Evolutionary conservation across 2,113 vertebrate genomes (phyloP), one percentile per base, ranked within the genome.

Genomic region (Hemiprocne comata): DNA sequence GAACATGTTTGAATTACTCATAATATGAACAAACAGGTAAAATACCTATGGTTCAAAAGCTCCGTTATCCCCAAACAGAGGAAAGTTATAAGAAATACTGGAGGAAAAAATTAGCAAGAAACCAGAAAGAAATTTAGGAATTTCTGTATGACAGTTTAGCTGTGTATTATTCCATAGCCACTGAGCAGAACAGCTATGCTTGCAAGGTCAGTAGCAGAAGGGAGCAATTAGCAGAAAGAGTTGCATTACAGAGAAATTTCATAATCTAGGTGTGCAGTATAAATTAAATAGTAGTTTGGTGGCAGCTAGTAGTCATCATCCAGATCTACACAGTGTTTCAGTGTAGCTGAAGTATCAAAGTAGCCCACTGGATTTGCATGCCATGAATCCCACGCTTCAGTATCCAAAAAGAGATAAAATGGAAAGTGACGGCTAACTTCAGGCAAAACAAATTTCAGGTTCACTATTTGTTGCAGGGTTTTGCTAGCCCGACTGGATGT

Each of bases 311-410:
- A 54, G 19, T 4, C 4, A 29, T 38, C 19, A 20, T 21, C 12
- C 13, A 57, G 14, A 38, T 26, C 14, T 36, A 42, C 7, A 17
- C 0, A 25, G 4, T 40, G 33, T 9, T 67, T 85, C 29, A 34
- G 13, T 0, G 1, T 12, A 53, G 9, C 18, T 53, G 17, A 34
- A 31, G 10, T 9, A 53, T 6, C 0, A 6, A 83, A 66, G 21
- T 28, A 77, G 4, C 14, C 16, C 2, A 2, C 51, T 53, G 26
- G 2, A 29, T 24, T 31, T 87, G 4, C 15, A 51, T 38, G 12
- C 18, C 46, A 17, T 10, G 8, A 26, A 34, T 53, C 16, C 17
- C 25, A 62, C 11, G 19, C 1, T 25, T 80, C 25, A 29, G 7
- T 33, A 34, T 7, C 13, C 14, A 38, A 50, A 74, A 54, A 65